Evolutionary conservation across 37 sponge, comb jelly and placozoan species (phyloP).

Genomic region (Theonella swinhoei): DNA sequence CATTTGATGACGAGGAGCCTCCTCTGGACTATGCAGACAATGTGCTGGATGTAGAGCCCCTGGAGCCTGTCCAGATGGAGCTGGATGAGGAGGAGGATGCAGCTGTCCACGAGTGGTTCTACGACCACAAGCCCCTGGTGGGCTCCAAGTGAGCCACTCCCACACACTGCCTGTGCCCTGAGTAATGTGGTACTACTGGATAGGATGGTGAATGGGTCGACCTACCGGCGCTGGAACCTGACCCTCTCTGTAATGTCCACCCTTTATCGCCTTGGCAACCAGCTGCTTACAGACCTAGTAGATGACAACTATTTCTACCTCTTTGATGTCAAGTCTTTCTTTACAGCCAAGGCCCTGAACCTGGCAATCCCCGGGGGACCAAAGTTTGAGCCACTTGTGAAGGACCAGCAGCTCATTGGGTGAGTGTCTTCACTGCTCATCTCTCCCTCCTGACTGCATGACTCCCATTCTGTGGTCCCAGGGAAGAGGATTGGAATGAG

Average conservation of each 20-base stretch:
- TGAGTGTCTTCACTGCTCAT: slow-evolving; percentile 2
- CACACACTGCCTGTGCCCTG: background rate
- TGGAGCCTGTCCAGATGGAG: slow-evolving; percentile 99
- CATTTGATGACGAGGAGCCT: slow-evolving; percentile 99
- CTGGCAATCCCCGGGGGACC: slow-evolving; percentile 99
- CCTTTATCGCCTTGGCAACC: slow-evolving; percentile 99
- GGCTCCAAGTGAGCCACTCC: slow-evolving; percentile 70
- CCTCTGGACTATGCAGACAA: slow-evolving; percentile 99
- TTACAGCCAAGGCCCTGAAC: slow-evolving; percentile 99
- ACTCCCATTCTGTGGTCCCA: slow-evolving; percentile 11
- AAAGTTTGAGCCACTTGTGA: slow-evolving; percentile 98
- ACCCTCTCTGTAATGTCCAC: slow-evolving; percentile 91
- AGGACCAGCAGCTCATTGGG: slow-evolving; percentile 75
- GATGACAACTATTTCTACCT: slow-evolving; percentile 98
- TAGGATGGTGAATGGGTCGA: slow-evolving; percentile 89
- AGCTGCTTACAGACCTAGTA: slow-evolving; percentile 96
- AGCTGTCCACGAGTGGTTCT: slow-evolving; percentile 94
- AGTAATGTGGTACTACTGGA: too few species aligned
- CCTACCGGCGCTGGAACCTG: slow-evolving; percentile 93
- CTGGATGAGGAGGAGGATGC: slow-evolving; percentile 96
- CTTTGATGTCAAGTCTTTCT: slow-evolving; percentile 99
- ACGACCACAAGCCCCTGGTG: slow-evolving; percentile 92
- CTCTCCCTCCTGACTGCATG: background rate
- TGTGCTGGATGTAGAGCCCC: slow-evolving; percentile 97
- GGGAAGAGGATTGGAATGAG: slow-evolving; percentile 99